Evolutionary conservation across 2,797 vertebrate species (phyloP), one percentile per base, ranked within the genome.

Genomic region (Acridotheres tristis): DNA sequence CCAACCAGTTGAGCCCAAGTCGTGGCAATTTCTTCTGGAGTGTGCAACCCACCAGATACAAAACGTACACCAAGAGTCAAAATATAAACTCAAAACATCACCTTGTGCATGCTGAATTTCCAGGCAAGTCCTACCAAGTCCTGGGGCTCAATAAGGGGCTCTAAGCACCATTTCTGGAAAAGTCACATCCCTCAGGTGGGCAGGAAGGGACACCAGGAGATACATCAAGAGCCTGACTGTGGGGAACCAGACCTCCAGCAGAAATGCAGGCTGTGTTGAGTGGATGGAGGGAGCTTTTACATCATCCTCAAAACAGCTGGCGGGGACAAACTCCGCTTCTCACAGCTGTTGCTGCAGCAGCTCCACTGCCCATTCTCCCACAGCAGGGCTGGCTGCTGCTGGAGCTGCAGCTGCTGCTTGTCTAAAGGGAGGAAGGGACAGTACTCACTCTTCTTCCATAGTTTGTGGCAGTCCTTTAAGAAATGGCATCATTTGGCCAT

Each of bases 401-500:
- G 38, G 65, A 5, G 32, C 22, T 36, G 18, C 15, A 58, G 40
- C 6, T 38, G 38, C 38, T 38, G 38, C 1, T 3, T 13, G 5
- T 29, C 15, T 19, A 12, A 14, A 79, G 55, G 30, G 5, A 8
- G 16, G 6, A 11, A 68, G 12, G 57, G 32, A 1, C 2, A 8
- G 16, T 13, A 22, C 15, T 66, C 22, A 2, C 23, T 9, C 38
- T 32, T 40, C 42, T 51, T 53, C 65, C 19, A 0, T 13, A 9
- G 18, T 30, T 79, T 16, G 13, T 13, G 36, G 4, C 13, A 62
- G 15, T 69, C 22, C 21, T 77, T 58, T 50, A 54, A 17, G 29
- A 43, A 16, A 57, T 0, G 0, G 20, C 15, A 4, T 62, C 0
- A 0, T 55, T 86, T 77, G 42, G 18, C 48, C 32, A 48, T 68